These are phyloP conservation scores for Rissa tridactyla DNA, from an alignment of 2,113 vertebrate species.

Conservation along the genomic window DNA sequence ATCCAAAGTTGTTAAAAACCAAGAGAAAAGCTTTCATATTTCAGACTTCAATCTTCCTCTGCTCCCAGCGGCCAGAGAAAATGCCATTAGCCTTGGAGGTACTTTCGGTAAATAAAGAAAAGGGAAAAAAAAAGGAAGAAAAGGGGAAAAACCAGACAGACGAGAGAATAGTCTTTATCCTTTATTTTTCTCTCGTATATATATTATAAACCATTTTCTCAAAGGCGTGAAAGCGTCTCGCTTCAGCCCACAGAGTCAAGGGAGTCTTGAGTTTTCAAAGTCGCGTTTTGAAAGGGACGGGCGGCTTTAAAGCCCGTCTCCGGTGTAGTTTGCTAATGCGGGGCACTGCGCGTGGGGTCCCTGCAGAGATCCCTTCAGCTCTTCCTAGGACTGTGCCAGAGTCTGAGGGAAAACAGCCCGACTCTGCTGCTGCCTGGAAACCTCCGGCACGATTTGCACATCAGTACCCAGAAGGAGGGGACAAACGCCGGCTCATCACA, in stretches of 20 bases:
- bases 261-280: conserved; percentile 49
- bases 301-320: conserved; percentile 35
- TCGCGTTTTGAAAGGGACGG: neutral
- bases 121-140: neutral
- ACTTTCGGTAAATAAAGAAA: conserved; percentile 60
- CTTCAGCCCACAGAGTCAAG: neutral
- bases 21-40: conserved; percentile 37
- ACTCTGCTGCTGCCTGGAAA: neutral
- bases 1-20: conserved; percentile 51
- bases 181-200: conserved; percentile 14
- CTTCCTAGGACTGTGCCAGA: neutral
- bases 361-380: neutral
- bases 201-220: conserved; percentile 13
- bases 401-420: neutral
- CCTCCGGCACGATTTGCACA: neutral
- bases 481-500: neutral
- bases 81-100: conserved; percentile 49
- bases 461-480: neutral
- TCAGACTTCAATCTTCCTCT: conserved; percentile 56
- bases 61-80: conserved; percentile 28
- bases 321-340: neutral
- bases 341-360: neutral
- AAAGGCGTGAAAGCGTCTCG: neutral
- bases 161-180: conserved; percentile 15
- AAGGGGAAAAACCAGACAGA: neutral